A percentile compares a stretch with the other conserved stretches of the same genome.
Evolutionary conservation across 2,888 invertebrate genomes (phyloP).

Genomic region (Aspidapion aeneum): DNA sequence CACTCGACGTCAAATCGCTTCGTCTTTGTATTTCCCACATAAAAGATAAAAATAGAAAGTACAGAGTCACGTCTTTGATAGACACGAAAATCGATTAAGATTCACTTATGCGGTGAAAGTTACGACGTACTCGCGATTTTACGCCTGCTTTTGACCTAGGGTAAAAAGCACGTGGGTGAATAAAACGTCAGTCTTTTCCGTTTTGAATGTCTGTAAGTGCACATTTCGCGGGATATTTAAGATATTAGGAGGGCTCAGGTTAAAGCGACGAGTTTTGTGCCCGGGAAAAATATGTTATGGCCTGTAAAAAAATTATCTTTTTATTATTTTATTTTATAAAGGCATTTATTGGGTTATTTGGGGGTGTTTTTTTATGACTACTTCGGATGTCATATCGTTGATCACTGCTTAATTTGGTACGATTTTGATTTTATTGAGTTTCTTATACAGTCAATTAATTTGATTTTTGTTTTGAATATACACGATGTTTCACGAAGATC

Average conservation of each 20-base stretch:
- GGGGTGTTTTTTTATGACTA: conserved; percentile 8
- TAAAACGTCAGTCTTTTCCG: conserved; percentile 22
- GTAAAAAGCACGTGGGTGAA: conserved; percentile 28
- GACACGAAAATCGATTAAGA: conserved; percentile 47
- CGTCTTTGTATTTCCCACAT: conserved; percentile 7
- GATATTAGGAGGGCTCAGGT: conserved; percentile 40
- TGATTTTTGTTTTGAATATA: no score
- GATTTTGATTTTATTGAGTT: no score
- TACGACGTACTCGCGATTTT: conserved; percentile 38
- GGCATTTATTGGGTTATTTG: conserved; percentile 1
- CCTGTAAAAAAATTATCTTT: conserved; percentile 26
- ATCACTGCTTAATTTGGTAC: no score
- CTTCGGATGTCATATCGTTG: no score
- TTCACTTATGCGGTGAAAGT: conserved; percentile 38
- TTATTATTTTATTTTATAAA: conserved; percentile 26
- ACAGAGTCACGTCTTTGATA: conserved; percentile 50
- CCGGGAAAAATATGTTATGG: conserved; percentile 37
- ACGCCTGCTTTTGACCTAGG: conserved; percentile 30
- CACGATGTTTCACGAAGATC: no score
- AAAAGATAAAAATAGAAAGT: conserved; percentile 31
- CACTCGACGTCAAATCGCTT: conserved; percentile 14
- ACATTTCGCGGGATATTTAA: conserved; percentile 48
- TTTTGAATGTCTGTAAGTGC: conserved; percentile 20
- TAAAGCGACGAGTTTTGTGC: conserved; percentile 34
- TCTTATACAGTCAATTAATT: no score